Percentiles rank a stretch among this genome's conserved stretches.
Evolutionary conservation across 2,888 invertebrate species (phyloP).

Genomic region (Pegoplata infirma): DNA sequence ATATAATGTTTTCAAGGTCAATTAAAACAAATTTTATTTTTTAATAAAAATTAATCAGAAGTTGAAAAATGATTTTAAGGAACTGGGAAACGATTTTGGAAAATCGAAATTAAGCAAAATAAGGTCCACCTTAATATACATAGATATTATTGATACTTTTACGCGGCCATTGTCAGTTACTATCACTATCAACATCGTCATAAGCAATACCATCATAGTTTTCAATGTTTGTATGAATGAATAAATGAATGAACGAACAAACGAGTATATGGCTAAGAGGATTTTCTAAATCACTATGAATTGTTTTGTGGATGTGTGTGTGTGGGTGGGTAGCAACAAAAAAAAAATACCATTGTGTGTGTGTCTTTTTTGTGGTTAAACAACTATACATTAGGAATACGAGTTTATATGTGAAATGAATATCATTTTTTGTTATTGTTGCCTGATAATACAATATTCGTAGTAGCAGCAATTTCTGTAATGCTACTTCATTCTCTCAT

Average conservation of each 20-base stretch:
- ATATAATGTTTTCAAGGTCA: no score
- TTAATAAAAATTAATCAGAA: no score
- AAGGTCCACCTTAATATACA: no score
- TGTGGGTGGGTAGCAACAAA: background rate
- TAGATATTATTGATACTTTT: conserved; percentile 46
- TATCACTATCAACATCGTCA: conserved; percentile 1
- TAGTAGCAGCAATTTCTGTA: background rate
- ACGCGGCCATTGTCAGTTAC: conserved; percentile 44
- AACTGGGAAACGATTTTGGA: no score
- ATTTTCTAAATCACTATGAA: conserved; percentile 46
- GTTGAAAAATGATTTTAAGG: no score
- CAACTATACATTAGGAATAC: background rate
- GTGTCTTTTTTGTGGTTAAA: conserved; percentile 3
- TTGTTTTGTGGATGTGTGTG: no score
- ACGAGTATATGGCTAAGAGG: conserved; percentile 22
- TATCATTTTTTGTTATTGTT: background rate
- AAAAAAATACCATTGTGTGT: background rate
- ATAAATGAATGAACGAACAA: no score
- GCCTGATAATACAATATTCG: background rate
- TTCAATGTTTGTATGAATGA: background rate
- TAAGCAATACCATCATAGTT: background rate
- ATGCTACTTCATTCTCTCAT: no score
- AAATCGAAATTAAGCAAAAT: no score
- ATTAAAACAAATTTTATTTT: no score
- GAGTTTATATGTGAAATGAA: background rate